phyloP scores from a whole-genome alignment of 2,797 vertebrate genomes.

The Sandelia bainsii region DNA sequence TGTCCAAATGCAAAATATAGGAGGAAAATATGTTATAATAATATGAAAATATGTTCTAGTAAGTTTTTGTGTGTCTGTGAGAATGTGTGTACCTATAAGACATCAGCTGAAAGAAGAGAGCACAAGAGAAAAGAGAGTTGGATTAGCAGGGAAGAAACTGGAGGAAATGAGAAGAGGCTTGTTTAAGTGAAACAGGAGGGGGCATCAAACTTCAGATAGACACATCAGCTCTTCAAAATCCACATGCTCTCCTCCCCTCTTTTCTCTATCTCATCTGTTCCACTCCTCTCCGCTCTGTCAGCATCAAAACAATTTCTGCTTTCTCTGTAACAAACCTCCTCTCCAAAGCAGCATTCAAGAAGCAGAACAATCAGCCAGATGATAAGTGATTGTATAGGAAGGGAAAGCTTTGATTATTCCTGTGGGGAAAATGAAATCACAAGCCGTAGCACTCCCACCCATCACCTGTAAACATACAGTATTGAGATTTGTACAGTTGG shows the following conservation, averaged over 20 bases:
- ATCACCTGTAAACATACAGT: no score
- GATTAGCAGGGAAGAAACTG: neutral
- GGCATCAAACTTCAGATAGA: slow-evolving; percentile 37
- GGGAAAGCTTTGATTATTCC: slow-evolving; percentile 37
- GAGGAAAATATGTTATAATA: no score
- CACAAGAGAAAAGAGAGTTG: neutral
- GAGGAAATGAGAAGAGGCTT: slow-evolving; percentile 28
- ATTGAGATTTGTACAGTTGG: no score
- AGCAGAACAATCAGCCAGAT: slow-evolving; percentile 20
- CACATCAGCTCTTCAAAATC: slow-evolving; percentile 1
- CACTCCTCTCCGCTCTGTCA: neutral
- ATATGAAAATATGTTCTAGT: neutral
- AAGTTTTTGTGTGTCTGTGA: neutral
- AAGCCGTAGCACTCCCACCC: no score
- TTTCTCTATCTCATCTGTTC: neutral
- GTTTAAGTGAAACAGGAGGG: slow-evolving; percentile 45
- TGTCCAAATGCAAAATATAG: no score
- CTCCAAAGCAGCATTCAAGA: slow-evolving; percentile 32
- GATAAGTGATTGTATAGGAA: slow-evolving; percentile 8
- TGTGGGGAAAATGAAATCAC: slow-evolving; percentile 1
- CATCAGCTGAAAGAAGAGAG: slow-evolving; percentile 2
- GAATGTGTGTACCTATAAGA: neutral
- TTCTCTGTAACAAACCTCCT: neutral
- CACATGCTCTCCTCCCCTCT: neutral
- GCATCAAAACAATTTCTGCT: neutral